Evolutionary conservation across 2,888 invertebrate genomes (phyloP), one percentile per base, ranked within the genome.

Genomic region (Baccha elongata): DNA sequence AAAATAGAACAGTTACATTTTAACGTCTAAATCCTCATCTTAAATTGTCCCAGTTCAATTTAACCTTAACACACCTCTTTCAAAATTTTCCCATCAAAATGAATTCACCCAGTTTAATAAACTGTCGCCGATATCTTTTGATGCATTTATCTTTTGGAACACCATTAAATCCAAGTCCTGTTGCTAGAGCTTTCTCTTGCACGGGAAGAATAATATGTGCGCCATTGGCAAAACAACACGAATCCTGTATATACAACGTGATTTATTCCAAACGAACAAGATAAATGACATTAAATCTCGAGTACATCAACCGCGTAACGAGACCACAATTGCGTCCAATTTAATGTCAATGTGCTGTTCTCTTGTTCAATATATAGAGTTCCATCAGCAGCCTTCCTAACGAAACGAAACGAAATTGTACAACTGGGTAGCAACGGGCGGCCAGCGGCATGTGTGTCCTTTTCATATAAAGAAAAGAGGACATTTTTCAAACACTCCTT

Each of bases 281-380:
- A 83, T 83, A 83, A 83, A 83, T 78, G 76, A 37, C 83, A 83
- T 83, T 76, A 83, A 83, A 78, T 78, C 78, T 78, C 55, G 83
- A 73, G 76, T 83, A 83, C 72, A 83, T 83, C 78, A 83, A 68
- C 83, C 83, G 83, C 83, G 83, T 83, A 83, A 83, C 76, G 83
- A 83, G 83, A 83, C 83, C 78, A 83, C 78, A 76, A 83, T 83
- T 83, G 83, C 68, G 83, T 83, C 83, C 83, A 83, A 83, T 76
- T 83, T 83, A 50, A 83, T 83, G 83, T 78, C 83, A 78, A 83
- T 83, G 83, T 68, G 72, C 69, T 81, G 55, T n/a, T n/a, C 58
- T 58, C 69, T 32, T 55, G 55, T 64, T 50, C 58, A 42, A 5
- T 37, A n/a, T 40, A 3, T 1, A 4, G 19, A 7, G 32, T 35